Conservation (phyloP, 2,888 invertebrate species). For the Morpho achilles region DNA sequence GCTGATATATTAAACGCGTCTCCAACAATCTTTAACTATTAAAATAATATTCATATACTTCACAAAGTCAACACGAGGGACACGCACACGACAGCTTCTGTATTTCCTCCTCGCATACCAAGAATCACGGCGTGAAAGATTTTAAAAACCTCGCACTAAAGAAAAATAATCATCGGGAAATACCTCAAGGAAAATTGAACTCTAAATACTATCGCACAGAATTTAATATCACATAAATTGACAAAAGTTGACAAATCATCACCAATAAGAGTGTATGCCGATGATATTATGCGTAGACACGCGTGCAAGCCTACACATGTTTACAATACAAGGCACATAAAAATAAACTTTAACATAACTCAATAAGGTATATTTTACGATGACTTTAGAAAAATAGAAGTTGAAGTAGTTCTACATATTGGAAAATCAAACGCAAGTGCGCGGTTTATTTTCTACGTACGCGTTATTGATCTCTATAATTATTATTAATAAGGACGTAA, state of each 20-base stretch:
- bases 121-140: conserved; percentile 51
- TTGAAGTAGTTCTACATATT: conserved; percentile 28
- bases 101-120: conserved; percentile 29
- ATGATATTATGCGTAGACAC: conserved; percentile 75
- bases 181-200: conserved; percentile 15
- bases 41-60: not conserved
- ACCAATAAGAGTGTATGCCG: conserved; percentile 58
- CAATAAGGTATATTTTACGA: conserved; percentile 31
- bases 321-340: conserved; percentile 30
- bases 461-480: conserved; percentile 34
- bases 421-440: conserved; percentile 31
- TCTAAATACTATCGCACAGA: conserved; percentile 25
- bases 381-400: conserved; percentile 7
- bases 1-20: no score
- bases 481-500: conserved; percentile 39
- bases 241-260: conserved; percentile 70
- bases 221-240: conserved; percentile 30
- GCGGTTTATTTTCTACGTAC: conserved; percentile 21
- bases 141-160: conserved; percentile 49
- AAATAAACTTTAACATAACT: conserved; percentile 33
- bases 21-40: no score
- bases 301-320: conserved; percentile 41
- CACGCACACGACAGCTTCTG: conserved; percentile 6
- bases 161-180: conserved; percentile 40
- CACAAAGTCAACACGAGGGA: not conserved